phyloP scores from a whole-genome alignment of 2,797 vertebrate species.

The Coluber constrictor region DNA sequence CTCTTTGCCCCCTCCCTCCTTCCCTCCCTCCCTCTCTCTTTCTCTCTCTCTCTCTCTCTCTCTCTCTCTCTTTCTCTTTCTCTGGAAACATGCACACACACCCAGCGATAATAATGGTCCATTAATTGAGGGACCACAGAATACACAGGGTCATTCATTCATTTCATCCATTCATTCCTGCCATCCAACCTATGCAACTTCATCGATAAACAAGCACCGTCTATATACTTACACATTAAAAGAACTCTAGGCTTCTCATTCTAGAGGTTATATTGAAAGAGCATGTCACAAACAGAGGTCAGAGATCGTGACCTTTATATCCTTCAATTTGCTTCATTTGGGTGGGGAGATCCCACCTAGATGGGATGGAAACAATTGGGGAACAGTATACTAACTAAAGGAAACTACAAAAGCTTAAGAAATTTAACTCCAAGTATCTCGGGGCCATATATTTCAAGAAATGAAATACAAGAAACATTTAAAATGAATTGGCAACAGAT shows the following conservation, averaged over 20 bases:
- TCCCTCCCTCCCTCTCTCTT: not conserved
- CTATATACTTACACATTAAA: slow-evolving; percentile 3
- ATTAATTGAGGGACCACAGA: slow-evolving; percentile 1
- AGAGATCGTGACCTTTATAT: slow-evolving; percentile 14
- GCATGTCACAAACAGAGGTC: slow-evolving; percentile 13
- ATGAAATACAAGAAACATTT: not conserved
- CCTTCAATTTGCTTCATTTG: slow-evolving; percentile 13
- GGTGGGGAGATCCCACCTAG: not conserved
- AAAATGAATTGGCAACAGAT: not conserved
- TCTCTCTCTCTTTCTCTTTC: no score
- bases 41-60: no score
- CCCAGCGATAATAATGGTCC: not conserved
- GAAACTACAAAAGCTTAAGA: not conserved
- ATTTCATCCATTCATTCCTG: not conserved
- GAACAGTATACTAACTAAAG: not conserved
- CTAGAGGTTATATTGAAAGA: not conserved
- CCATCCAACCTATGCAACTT: not conserved
- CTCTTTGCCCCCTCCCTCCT: not conserved
- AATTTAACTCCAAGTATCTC: not conserved
- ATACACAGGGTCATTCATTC: slow-evolving; percentile 16
- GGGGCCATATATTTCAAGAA: not conserved
- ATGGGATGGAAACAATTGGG: not conserved
- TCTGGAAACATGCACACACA: not conserved
- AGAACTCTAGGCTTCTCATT: slow-evolving; percentile 11
- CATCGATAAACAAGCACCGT: slow-evolving; percentile 19